Base-by-base conservation (phyloP, 1,140 invertebrate species). In the Tenebrio molitor region DNA sequence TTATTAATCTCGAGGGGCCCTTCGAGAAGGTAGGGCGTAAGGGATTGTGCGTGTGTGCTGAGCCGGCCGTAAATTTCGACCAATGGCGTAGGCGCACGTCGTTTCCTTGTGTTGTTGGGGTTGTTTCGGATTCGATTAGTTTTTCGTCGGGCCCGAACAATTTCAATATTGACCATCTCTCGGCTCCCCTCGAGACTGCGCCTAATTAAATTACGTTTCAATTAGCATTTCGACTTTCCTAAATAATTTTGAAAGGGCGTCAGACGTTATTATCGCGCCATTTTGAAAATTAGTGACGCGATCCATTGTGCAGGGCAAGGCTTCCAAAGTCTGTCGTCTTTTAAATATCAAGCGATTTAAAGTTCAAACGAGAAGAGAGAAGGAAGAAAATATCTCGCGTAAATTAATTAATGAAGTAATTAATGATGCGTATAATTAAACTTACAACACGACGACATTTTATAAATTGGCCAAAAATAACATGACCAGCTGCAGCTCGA, bases 371-470 rank as follows among this genome's bases (percentile, higher is more conserved):
- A 50, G 17, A n/a, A n/a, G n/a, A 12, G 25, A 29, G 50, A 58
- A 25, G 50, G 23, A 23, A 65, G 39, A 39, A 41, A 65, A 41
- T 65, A 41, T 65, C 62, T 34, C 14, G 19, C 34, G 8, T 65
- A 41, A 65, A 65, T 65, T 65, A 65, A 65, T 65, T 65, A 65
- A 65, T 65, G 62, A 41, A 44, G 65, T 69, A 68, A 69, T 73
- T 73, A 73, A 73, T 73, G 71, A 62, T 62, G 33, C 65, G 66
- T 73, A 73, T 73, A 73, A 73, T 73, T 73, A 44, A 69, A 73
- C 29, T 73, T 69, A 62, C 64, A 44, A 36, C 46, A 46, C 21
- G 44, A 53, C 68, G 71, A 69, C 71, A 69, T 73, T 64, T 58
- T 63, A 65, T 70, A 70, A 74, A 71, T 74, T 71, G 50, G 33